These are phyloP conservation scores for Lycocerus yunnanus DNA, from an alignment of 2,888 invertebrate genomes.

Conservation along the genomic window DNA sequence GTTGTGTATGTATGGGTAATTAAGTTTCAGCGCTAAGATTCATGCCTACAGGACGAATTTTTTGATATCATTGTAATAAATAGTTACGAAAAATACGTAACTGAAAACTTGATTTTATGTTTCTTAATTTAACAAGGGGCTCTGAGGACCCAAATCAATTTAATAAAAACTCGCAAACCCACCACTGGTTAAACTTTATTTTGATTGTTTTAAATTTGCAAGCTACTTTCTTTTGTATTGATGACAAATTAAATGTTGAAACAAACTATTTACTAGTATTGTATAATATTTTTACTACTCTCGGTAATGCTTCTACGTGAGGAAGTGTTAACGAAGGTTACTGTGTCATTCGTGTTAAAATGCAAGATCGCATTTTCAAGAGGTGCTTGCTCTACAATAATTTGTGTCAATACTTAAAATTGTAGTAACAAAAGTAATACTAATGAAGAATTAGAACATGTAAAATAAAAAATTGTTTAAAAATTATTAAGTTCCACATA, in stretches of 20 bases:
- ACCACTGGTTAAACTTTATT: neutral
- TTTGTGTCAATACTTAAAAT: slow-evolving; percentile 3
- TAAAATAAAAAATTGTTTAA: neutral
- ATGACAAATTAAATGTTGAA: neutral
- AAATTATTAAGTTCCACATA: neutral
- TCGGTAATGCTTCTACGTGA: neutral
- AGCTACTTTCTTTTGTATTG: neutral
- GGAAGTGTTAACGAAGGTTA: slow-evolving; percentile 6
- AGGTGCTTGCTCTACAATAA: slow-evolving; percentile 4
- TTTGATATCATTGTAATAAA: no score
- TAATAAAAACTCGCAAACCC: no score
- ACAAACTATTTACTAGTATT: neutral
- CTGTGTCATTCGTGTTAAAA: slow-evolving; percentile 3
- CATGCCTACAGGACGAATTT: no score
- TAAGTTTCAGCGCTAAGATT: no score
- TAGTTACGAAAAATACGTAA: no score
- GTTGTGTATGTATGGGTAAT: no score
- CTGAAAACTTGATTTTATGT: no score
- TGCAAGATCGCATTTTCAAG: neutral
- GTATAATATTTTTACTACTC: neutral
- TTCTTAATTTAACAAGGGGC: no score
- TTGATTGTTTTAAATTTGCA: neutral
- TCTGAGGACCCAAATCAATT: no score
- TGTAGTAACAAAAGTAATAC: neutral
- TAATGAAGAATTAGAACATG: neutral